Base-by-base conservation (phyloP, 37 sponge, comb jelly and placozoan species). In the Dysidea cf. avara region DNA sequence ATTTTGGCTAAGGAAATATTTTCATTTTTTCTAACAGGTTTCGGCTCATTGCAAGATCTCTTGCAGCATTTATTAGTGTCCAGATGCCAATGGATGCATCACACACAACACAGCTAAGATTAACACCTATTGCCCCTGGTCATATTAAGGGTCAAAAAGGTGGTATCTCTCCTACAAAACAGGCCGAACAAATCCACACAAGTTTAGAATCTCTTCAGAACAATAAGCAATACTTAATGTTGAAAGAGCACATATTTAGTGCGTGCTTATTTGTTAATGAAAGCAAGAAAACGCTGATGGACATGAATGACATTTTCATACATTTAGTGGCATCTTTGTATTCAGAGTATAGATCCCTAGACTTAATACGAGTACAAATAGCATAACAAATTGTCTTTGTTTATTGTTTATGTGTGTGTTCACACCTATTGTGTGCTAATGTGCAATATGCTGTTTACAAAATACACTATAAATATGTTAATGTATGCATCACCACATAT, bases 81-180 rank as follows among this genome's bases (percentile, higher is more conserved):
- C 91, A 90, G 70, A 68, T 86, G 46, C 91, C 91, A 28, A 64
- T 82, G 1, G 89, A 93, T 61, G 39, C 48, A 29, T 52, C 22
- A 0, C 81, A 76, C 31, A 61, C 59, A 14, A 56, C 80, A 22
- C 77, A 73, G 1, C 43, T 88, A 4, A 56, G 94, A 25, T 49
- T 85, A 1, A 56, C 74, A n/a, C 86, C 89, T 7, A 78, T 69
- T 43, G 78, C 94, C 32, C 76, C 79, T 0, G 94, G 94, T 1
- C 80, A 79, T 56, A 53, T 86, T 31, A 80, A 76, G 53, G 93
- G 87, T 62, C 6, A 35, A 4, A n/a, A 18, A 11, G 30, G 16
- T 53, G 53, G 55, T 14, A 57, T 72, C 5, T n/a, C 32, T 16
- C 65, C 87, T 7, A 77, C 87, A 0, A 87, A 93, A 69, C 80